A percentile compares a stretch with the other conserved stretches of the same genome.
phyloP scores from a whole-genome alignment of 2,797 vertebrate species.

The Pampus argenteus region DNA sequence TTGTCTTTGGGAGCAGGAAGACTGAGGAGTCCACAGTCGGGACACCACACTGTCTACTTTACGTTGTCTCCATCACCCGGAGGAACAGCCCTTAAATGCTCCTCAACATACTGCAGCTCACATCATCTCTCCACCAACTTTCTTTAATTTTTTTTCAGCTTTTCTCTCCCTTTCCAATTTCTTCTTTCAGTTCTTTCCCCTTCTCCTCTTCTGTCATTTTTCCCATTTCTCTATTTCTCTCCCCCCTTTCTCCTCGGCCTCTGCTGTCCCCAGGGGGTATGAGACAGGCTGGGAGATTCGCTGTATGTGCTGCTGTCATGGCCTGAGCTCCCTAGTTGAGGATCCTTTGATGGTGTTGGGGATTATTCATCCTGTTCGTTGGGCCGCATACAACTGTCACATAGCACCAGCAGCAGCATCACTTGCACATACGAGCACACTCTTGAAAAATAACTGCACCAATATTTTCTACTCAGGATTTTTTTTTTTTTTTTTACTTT shows the following conservation, averaged over 20 bases:
- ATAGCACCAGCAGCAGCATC: slow-evolving; percentile 59
- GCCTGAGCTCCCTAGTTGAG: slow-evolving; percentile 76
- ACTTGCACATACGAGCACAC: slow-evolving; percentile 48
- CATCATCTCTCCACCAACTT: slow-evolving; percentile 45
- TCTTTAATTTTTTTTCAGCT: slow-evolving; percentile 22
- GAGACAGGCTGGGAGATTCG: slow-evolving; percentile 66
- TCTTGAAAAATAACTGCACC: slow-evolving; percentile 55
- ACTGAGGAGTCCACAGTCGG: no score
- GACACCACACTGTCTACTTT: slow-evolving; percentile 3
- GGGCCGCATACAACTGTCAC: slow-evolving; percentile 71
- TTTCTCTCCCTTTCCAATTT: slow-evolving; percentile 61
- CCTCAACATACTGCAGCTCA: slow-evolving; percentile 46
- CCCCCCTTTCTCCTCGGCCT: slow-evolving; percentile 60
- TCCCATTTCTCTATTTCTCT: slow-evolving; percentile 65
- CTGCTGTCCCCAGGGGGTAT: slow-evolving; percentile 75
- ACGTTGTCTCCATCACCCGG: slow-evolving; percentile 51
- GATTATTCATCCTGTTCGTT: slow-evolving; percentile 79
- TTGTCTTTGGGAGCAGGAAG: no score
- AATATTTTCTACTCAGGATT: slow-evolving; percentile 49
- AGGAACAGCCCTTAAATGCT: slow-evolving; percentile 47
- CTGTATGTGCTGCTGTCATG: slow-evolving; percentile 74
- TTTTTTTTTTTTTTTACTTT: slow-evolving; percentile 49
- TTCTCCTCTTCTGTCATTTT: slow-evolving; percentile 57
- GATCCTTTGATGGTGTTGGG: slow-evolving; percentile 82
- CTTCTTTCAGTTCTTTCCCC: slow-evolving; percentile 35